Conservation (phyloP, 1,140 invertebrate species). For the Tetragnatha versicolor region DNA sequence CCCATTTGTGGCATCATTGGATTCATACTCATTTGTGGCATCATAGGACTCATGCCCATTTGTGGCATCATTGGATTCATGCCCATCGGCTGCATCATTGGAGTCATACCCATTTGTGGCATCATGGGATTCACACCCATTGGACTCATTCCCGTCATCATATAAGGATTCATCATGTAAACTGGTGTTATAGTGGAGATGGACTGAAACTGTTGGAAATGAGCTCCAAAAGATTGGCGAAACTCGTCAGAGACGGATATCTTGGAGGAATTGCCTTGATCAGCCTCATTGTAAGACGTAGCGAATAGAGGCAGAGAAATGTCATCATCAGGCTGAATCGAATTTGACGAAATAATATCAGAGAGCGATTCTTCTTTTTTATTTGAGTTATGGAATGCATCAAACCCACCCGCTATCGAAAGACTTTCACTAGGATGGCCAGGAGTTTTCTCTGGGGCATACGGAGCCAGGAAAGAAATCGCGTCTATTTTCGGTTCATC, state of each 20-base stretch:
- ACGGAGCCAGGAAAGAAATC: no score
- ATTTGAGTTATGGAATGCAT: no score
- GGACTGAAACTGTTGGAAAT: neutral
- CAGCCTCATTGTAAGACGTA: neutral
- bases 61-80: neutral
- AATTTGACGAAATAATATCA: neutral
- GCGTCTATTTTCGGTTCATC: no score
- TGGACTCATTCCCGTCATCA: conserved; percentile 4
- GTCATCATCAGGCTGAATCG: neutral
- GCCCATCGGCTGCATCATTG: conserved; percentile 5
- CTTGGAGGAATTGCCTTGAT: neutral
- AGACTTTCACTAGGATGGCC: no score
- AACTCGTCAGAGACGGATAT: neutral
- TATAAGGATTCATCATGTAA: neutral
- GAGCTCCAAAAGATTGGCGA: no score
- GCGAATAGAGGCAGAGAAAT: neutral
- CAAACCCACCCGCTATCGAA: no score
- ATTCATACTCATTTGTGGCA: neutral
- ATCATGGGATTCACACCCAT: conserved; percentile 1
- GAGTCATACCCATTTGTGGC: neutral
- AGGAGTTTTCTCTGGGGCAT: no score
- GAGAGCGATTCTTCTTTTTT: no score
- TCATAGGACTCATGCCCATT: conserved; percentile 25
- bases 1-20: neutral
- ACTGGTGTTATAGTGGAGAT: neutral